Conservation (phyloP, 2,888 invertebrate species). For the Scotopteryx bipunctaria region DNA sequence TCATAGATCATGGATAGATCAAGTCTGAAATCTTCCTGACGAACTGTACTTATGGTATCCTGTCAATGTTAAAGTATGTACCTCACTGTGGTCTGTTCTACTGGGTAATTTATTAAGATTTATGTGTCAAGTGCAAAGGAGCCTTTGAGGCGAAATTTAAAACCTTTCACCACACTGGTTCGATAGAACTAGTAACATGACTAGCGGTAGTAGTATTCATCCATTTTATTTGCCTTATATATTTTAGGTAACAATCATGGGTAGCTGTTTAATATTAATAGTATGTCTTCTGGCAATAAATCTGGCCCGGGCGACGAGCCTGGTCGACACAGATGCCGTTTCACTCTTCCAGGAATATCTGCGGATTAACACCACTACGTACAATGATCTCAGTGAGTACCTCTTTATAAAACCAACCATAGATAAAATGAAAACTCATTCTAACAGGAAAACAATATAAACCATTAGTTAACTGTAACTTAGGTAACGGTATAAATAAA, state of each 20-base stretch:
- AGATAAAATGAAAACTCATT: no score
- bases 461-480: no score
- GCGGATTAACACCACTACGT: slow-evolving; percentile 53
- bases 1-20: background rate
- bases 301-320: slow-evolving; percentile 28
- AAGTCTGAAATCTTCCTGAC: background rate
- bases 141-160: no score
- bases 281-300: slow-evolving; percentile 5
- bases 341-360: slow-evolving; percentile 51
- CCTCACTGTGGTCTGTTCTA: no score
- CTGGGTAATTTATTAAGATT: no score
- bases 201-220: no score
- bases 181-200: no score
- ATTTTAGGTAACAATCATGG: slow-evolving; percentile 12
- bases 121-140: no score
- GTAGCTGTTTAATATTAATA: background rate
- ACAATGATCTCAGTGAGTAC: slow-evolving; percentile 51
- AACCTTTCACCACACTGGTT: no score
- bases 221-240: background rate
- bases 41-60: background rate
- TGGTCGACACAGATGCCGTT: slow-evolving; percentile 34
- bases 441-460: no score
- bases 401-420: background rate
- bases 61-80: background rate
- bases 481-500: no score